phyloP scores from a whole-genome alignment of 30 jellyfish, hydroid and myxozoan species.

The Clytia hemisphaerica region DNA sequence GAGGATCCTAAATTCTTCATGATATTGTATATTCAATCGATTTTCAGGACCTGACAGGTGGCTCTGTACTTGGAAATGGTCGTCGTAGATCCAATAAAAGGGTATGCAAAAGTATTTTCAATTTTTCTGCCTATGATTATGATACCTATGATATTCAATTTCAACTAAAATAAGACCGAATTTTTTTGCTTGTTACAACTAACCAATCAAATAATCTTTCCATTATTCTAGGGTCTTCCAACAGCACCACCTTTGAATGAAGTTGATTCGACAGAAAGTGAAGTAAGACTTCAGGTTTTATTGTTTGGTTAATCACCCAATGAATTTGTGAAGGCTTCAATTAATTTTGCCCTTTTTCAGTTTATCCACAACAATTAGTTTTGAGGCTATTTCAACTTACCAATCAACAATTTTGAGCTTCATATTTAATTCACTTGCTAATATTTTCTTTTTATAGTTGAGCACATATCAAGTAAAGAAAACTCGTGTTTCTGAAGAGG shows the following conservation, averaged over 20 bases:
- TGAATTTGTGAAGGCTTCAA: not conserved
- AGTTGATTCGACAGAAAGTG: conserved; percentile 42
- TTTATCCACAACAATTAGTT: no score
- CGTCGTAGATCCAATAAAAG: conserved; percentile 12
- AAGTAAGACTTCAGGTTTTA: not conserved
- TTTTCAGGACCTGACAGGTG: conserved; percentile 7
- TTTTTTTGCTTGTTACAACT: no score
- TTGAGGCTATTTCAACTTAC: no score
- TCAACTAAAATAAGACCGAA: no score
- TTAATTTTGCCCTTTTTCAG: no score
- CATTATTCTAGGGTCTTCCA: conserved; percentile 57
- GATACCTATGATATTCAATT: no score
- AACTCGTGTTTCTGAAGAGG: conserved; percentile 70
- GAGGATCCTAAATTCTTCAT: not conserved
- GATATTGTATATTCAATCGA: not conserved
- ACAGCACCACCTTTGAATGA: conserved; percentile 74
- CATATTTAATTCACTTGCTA: no score
- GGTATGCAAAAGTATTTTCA: no score
- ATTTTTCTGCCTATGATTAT: no score
- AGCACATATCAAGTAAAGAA: conserved; percentile 19
- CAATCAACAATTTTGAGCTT: no score
- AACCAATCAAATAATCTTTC: no score
- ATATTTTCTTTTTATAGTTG: not conserved
- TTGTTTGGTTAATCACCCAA: not conserved
- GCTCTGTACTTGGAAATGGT: conserved; percentile 18